These are phyloP conservation scores for Eutolmus rufibarbis DNA, from an alignment of 2,888 invertebrate species.

Conservation along the genomic window DNA sequence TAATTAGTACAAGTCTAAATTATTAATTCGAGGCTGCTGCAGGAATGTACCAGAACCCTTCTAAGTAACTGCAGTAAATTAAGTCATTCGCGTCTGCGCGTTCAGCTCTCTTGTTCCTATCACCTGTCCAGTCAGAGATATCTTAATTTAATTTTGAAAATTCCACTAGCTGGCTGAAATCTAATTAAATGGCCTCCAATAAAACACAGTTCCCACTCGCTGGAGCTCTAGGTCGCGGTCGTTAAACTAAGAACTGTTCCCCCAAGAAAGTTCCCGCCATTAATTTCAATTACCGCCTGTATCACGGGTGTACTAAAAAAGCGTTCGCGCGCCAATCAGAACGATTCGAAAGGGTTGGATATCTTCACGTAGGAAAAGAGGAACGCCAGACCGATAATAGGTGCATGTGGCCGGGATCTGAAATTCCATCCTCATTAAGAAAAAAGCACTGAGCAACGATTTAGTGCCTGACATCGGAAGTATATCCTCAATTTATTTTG, in stretches of 20 bases:
- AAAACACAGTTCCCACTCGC: neutral
- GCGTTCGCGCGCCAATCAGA: neutral
- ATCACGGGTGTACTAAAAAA: neutral
- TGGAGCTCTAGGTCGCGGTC: neutral
- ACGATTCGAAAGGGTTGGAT: neutral
- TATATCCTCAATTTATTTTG: slow-evolving; percentile 36
- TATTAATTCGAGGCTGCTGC: neutral
- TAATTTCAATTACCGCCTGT: neutral
- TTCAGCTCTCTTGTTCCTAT: neutral
- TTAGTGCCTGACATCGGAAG: slow-evolving; percentile 26
- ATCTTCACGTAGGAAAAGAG: neutral
- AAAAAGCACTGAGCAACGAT: slow-evolving; percentile 8
- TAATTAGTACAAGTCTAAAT: no score
- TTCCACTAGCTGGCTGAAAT: neutral
- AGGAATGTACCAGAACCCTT: neutral
- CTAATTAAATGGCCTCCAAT: neutral
- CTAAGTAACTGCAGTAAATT: neutral
- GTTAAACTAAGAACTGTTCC: neutral
- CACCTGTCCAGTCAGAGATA: neutral
- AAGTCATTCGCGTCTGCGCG: neutral
- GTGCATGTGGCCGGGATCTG: neutral
- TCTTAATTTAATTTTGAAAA: neutral
- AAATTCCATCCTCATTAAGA: slow-evolving; percentile 33
- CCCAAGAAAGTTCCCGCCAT: neutral
- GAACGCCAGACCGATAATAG: neutral